Evolutionary conservation across 2,113 vertebrate genomes (phyloP), one percentile per base, ranked within the genome.

Genomic region (Hemicordylus capensis): DNA sequence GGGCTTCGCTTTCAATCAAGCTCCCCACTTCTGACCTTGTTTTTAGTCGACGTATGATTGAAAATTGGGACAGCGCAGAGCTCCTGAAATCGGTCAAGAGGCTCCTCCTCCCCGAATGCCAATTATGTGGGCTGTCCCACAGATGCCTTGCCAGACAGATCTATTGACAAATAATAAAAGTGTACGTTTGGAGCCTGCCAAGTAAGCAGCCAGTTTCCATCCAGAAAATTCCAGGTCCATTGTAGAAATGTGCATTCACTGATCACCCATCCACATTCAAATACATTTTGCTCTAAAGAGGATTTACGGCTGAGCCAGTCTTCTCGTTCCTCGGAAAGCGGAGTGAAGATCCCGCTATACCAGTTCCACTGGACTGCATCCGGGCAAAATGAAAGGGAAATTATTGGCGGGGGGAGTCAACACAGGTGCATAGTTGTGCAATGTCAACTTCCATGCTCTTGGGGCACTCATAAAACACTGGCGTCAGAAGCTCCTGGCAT

Each of bases 401-500:
- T 88, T 84, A 85, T n/a, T 90, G 0, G 12, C 70, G 46, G 37
- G 79, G 28, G 15, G 77, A 79, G 76, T 58, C 1, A 70, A 54
- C 9, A 87, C 9, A 87, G 77, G 89, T 90, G 80, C 89, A 75
- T 0, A 87, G 37, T 34, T 0, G 1, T 2, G 56, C 72, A 87
- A 80, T 11, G 22, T 75, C 46, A 56, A 0, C 44, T 77, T 80
- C 44, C 83, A 39, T 1, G 48, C 78, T 93, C 89, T 14, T 46
- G 78, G 80, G 78, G 91, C 92, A 88, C 86, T 91, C 92, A 88
- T 5, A 51, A 56, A 88, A 90, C 58, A 39, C 70, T 89, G 8
- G 58, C 1, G 61, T 92, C 79, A 85, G 87, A 84, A 80, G 56
- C 83, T 80, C 64, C 91, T 86, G 95, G 88, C 88, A 48, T 67